Evolutionary conservation across 2,888 invertebrate species (phyloP).

Genomic region (Leptogaster cylindrica): DNA sequence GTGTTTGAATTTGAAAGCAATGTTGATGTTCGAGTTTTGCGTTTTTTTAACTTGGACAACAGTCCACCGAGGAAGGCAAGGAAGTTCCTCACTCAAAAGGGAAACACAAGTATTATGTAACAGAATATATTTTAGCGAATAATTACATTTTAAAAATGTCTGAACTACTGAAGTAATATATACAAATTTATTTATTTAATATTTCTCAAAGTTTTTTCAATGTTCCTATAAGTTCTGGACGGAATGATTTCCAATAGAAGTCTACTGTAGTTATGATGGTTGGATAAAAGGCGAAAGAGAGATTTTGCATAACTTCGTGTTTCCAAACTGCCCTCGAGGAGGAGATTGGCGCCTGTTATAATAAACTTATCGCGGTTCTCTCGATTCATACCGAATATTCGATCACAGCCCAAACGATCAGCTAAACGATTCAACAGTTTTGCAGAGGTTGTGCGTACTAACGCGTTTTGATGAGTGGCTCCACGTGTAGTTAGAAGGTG

Average conservation of each 20-base stretch:
- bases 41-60: no score
- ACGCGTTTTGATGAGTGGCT: conserved; percentile 81
- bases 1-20: no score
- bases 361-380: conserved; percentile 83
- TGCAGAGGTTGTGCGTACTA: conserved; percentile 84
- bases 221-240: conserved; percentile 77
- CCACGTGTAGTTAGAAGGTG: conserved; percentile 73
- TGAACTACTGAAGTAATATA: conserved; percentile 9
- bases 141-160: conserved; percentile 11
- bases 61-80: no score
- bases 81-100: no score
- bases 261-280: conserved; percentile 77
- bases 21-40: no score
- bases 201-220: conserved; percentile 76
- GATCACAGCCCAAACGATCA: conserved; percentile 75
- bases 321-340: conserved; percentile 86
- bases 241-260: conserved; percentile 81
- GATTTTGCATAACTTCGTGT: conserved; percentile 81
- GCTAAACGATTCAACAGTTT: conserved; percentile 76
- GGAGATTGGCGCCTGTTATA: conserved; percentile 79
- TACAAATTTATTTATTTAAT: conserved; percentile 49
- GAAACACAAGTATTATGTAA: conserved; percentile 6
- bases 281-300: conserved; percentile 75
- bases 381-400: conserved; percentile 72
- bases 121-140: conserved; percentile 27